Evolutionary conservation across 2,113 vertebrate species (phyloP).

Genomic region (Channa maculata): DNA sequence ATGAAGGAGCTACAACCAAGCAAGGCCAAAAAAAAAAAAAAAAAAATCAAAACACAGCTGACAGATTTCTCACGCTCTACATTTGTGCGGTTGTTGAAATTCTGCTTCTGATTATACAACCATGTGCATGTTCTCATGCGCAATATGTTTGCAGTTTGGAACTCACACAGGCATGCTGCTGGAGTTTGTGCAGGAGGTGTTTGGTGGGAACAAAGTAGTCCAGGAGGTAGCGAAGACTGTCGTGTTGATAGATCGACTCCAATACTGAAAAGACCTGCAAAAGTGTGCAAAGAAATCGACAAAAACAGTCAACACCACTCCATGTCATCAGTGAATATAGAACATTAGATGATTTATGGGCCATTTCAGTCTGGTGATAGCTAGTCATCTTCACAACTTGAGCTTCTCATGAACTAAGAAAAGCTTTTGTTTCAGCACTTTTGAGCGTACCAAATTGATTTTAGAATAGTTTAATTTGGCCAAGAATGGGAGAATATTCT

Average conservation of each 20-base stretch:
- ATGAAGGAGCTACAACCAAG: no score
- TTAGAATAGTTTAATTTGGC: constrained; percentile 24
- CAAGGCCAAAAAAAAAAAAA: no score
- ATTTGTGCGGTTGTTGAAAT: constrained; percentile 9
- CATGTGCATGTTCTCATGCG: constrained; percentile 37
- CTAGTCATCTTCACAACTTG: no score
- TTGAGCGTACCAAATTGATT: constrained; percentile 33
- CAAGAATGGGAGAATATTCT: constrained; percentile 34
- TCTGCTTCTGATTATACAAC: constrained; percentile 51
- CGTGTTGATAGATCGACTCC: constrained; percentile 91
- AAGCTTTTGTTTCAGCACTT: not conserved
- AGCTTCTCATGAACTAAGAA: no score
- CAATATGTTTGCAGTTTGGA: constrained; percentile 8
- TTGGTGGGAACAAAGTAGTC: constrained; percentile 94
- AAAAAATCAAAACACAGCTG: not conserved
- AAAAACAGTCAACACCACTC: not conserved
- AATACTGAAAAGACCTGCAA: constrained; percentile 89
- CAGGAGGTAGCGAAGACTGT: constrained; percentile 91
- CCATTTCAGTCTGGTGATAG: no score
- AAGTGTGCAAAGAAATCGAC: not conserved
- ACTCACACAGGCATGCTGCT: constrained; percentile 95
- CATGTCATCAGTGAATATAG: not conserved
- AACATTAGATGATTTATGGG: not conserved
- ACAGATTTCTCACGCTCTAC: constrained; percentile 20
- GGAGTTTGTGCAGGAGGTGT: constrained; percentile 91